phyloP scores from a whole-genome alignment of 30 jellyfish, hydroid and myxozoan species.

The Cassiopea andromeda region DNA sequence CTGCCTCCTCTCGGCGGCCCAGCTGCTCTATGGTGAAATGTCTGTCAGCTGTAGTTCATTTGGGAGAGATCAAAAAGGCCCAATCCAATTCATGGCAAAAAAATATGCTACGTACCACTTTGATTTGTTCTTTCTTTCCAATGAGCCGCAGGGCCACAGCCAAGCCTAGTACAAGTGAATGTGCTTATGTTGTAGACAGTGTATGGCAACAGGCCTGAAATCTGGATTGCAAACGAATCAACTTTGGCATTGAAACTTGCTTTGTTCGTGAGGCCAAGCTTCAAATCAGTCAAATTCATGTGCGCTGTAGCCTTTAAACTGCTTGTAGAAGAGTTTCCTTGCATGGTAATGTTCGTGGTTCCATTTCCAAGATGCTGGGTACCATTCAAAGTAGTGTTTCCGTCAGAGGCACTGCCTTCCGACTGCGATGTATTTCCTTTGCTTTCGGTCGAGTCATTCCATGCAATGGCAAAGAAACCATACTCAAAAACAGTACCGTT shows the following conservation, averaged over 20 bases:
- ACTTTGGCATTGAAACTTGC: background rate
- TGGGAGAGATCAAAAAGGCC: background rate
- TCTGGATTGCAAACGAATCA: background rate
- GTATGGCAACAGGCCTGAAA: constrained; percentile 46
- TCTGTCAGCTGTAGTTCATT: background rate
- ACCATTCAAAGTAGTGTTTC: background rate
- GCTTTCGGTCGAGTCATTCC: background rate
- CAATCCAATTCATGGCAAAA: background rate
- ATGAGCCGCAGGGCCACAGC: constrained; percentile 62
- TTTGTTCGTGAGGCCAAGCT: background rate
- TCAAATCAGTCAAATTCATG: background rate
- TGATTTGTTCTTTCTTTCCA: constrained; percentile 7
- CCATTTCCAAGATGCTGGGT: background rate
- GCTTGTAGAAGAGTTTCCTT: background rate
- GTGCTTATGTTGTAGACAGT: constrained; percentile 28
- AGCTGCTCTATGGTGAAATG: too few species aligned
- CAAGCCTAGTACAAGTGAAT: constrained; percentile 32
- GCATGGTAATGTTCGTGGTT: background rate
- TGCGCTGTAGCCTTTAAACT: background rate
- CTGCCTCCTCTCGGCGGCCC: too few species aligned
- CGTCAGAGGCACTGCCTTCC: background rate
- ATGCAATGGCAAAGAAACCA: background rate
- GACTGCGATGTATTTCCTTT: background rate
- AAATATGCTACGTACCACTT: constrained; percentile 15
- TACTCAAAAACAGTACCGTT: constrained; percentile 18